Evolutionary conservation across 2,113 vertebrate genomes (phyloP), one percentile per base, ranked within the genome.

Genomic region (Gallinago jamesoni): DNA sequence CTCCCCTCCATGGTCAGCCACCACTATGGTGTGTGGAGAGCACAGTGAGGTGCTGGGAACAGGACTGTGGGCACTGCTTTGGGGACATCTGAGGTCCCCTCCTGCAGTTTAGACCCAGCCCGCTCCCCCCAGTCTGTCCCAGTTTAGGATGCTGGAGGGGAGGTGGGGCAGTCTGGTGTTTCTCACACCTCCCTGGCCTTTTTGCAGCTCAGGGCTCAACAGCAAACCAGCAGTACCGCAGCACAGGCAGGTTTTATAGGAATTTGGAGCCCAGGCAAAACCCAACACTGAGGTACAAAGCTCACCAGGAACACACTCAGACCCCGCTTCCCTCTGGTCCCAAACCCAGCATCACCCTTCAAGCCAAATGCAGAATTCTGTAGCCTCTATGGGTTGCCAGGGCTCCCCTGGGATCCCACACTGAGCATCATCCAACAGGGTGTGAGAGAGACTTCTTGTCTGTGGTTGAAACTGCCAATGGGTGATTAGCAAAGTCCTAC

Each of bases 41-140:
- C 50, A 33, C 39, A 30, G n/a, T 2, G 41, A 7, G 1, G 21
- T 6, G 24, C 50, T 6, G 2, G 12, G 10, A 23, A 33, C 0
- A 0, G 53, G 31, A 33, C 53, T 4, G 23, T 2, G 5, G 82
- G 17, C 0, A 0, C 73, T 74, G 87, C 56, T 47, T 9, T 1
- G 10, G 31, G 52, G 39, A 66, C 2, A 5, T 18, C 5, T 43
- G 2, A 48, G 52, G 30, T 81, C 14, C 25, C 11, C 20, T 45
- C 53, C 17, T 1, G 0, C 66, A 45, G 55, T 31, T 87, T 12
- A 64, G 41, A 60, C 22, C 41, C 30, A 14, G 50, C 47, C 56
- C 0, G 1, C 11, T 55, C 20, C 33, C 11, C 39, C 35, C 52
- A 56, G 70, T 22, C 63, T 47, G 59, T 39, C 50, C 81, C 92